Base-by-base conservation (phyloP, 2,888 invertebrate species). In the Parnassius orleans region DNA sequence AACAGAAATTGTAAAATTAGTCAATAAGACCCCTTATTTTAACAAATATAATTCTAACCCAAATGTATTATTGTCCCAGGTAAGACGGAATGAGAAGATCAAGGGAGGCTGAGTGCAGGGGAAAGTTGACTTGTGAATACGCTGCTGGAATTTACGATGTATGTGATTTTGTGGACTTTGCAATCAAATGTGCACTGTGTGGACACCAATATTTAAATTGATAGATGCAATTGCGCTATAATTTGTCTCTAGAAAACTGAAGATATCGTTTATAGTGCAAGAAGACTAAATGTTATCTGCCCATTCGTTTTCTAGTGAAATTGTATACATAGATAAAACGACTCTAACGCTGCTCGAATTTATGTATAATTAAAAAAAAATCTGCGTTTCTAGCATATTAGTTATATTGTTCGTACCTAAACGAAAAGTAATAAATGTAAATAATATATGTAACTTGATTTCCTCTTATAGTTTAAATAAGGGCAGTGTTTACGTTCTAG, bases 31-130 rank as follows among this genome's bases (percentile, higher is more conserved):
- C 7, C 33, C 33, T 1, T 33, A 33, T 33, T 33, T 33, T 33
- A 33, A 41, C n/a, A 41, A 44, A 52, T 12, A 15, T 3, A 54
- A 54, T 50, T 42, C 48, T 60, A 54, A 60, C 43, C 50, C 3
- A 47, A 14, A 47, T 61, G 66, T 78, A 65, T 68, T 67, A 69
- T 89, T 88, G 87, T 86, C 79, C 60, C 78, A 90, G 89, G 86
- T 86, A 77, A 73, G 76, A 79, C 75, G 79, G 78, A 71, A 65
- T 65, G 62, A 68, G 75, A 70, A 76, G 72, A 72, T 72, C 73
- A 74, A 79, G 78, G 82, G 84, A 79, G 77, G 80, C 77, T 67
- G 71, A 68, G 61, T 61, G 77, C 77, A 76, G 77, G 76, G 75
- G 14, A 48, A 48, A 66, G 57, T 64, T 65, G 60, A 67, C 33